Base-by-base conservation (phyloP, 2,797 vertebrate species). In the Sparus aurata region DNA sequence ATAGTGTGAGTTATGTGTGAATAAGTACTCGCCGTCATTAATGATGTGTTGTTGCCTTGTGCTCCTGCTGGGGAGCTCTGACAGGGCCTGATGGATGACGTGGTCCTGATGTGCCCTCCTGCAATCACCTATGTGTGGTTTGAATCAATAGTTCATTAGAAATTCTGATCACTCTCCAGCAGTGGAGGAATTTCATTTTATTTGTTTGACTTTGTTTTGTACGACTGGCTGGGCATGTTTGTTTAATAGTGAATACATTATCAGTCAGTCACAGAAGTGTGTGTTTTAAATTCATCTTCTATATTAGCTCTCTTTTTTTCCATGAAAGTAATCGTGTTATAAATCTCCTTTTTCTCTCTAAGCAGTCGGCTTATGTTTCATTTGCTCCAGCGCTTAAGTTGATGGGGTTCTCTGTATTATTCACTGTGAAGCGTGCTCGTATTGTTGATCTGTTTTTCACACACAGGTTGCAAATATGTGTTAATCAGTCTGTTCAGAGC, bases 81-180 rank as follows among this genome's bases (percentile, higher is more conserved):
- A 91, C 89, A 83, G 85, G 34, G 72, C 62, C 73, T 94, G 94
- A 95, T 95, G 90, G 92, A 95, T 95, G 83, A 77, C 80, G 92
- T 92, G 83, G 85, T 90, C 87, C 84, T 89, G 85, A 85, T 92
- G 89, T 85, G 88, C 88, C 77, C 89, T 87, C 91, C 92, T 91
- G 90, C 88, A 92, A 80, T 93, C 86, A 92, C 87, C 86, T 94
- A 89, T 88, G 23, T 94, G 92, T 90, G 87, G 65, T 90, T 95
- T 94, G 95, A 93, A 95, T 96, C 94, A 95, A 95, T 96, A 95
- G 94, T 94, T 96, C 94, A 96, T 97, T 96, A 94, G 88, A 94
- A 95, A 95, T 95, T 95, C 94, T 86, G 72, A 94, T 92, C 90
- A 85, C 94, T 95, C 95, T 91, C 91, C 94, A 93, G 94, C 94